Percentiles rank a stretch among this genome's conserved stretches.
These are phyloP conservation scores for Cosmorhoe ocellata DNA, from an alignment of 2,888 invertebrate genomes.

Conservation along the genomic window DNA sequence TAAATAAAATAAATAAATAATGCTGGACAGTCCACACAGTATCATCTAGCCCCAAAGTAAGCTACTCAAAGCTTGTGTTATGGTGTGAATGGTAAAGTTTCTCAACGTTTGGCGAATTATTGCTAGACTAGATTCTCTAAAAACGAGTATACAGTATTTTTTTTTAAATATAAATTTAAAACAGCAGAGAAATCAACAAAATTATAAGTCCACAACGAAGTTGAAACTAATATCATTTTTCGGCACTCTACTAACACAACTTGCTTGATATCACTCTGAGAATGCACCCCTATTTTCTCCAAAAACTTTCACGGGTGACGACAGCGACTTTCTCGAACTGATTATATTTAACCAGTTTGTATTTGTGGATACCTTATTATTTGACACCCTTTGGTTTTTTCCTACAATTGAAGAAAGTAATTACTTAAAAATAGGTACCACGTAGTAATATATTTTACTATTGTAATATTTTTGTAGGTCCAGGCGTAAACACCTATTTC, in stretches of 20 bases:
- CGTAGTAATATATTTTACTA: not conserved
- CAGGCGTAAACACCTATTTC: not conserved
- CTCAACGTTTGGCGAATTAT: no score
- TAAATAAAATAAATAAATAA: no score
- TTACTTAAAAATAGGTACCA: not conserved
- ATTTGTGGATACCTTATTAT: slow-evolving; percentile 26
- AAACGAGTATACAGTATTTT: no score
- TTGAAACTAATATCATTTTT: no score
- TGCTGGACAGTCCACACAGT: no score
- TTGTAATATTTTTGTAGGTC: slow-evolving; percentile 3
- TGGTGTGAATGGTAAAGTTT: no score
- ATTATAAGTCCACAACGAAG: no score
- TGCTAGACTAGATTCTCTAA: no score
- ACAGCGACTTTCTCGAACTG: slow-evolving; percentile 57
- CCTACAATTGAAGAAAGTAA: slow-evolving; percentile 5
- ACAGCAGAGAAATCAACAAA: no score
- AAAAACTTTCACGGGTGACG: slow-evolving; percentile 59
- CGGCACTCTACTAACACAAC: not conserved
- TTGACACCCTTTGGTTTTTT: slow-evolving; percentile 27
- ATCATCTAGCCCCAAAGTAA: no score
- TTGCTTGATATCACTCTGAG: slow-evolving; percentile 9
- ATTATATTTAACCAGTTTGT: slow-evolving; percentile 32
- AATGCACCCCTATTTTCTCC: slow-evolving; percentile 64
- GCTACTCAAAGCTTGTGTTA: no score
- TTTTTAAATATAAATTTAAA: no score